Conservation (phyloP, 2,888 invertebrate genomes). For the Drosophila yooni region DNA sequence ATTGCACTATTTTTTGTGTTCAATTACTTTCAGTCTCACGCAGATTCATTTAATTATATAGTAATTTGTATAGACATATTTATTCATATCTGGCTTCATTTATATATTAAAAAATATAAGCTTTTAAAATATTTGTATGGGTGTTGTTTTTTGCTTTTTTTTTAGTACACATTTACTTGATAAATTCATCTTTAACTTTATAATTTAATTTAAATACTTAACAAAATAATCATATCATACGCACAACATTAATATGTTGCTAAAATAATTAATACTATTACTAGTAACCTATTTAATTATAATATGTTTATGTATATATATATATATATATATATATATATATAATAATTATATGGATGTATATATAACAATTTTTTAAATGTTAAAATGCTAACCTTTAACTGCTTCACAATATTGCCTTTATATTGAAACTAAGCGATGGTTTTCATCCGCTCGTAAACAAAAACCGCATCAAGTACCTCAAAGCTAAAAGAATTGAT, state of each 20-base stretch:
- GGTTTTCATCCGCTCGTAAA: constrained; percentile 27
- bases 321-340: constrained; percentile 20
- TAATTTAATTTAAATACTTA: constrained; percentile 70
- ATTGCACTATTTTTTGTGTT: constrained; percentile 63
- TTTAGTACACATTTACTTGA: constrained; percentile 70
- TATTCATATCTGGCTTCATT: constrained; percentile 43
- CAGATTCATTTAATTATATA: constrained; percentile 56
- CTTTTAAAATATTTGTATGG: constrained; percentile 60
- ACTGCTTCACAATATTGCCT: constrained; percentile 63
- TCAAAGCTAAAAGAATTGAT: constrained; percentile 20
- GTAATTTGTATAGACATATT: constrained; percentile 45
- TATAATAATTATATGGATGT: constrained; percentile 31
- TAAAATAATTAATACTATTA: constrained; percentile 70
- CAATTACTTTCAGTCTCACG: constrained; percentile 73
- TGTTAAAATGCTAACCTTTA: constrained; percentile 78
- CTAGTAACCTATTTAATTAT: constrained; percentile 59
- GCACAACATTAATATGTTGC: constrained; percentile 57
- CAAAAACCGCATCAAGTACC: constrained; percentile 11
- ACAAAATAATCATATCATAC: constrained; percentile 58
- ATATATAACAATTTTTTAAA: constrained; percentile 72
- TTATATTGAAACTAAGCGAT: constrained; percentile 49
- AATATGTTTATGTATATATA: constrained; percentile 20
- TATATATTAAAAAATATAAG: constrained; percentile 69
- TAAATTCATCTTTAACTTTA: constrained; percentile 76
- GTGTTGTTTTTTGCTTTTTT: constrained; percentile 45